A percentile compares a stretch with the other conserved stretches of the same genome.
Conservation (phyloP, 2,113 vertebrate genomes). For the Rhynchopsitta pachyrhyncha region DNA sequence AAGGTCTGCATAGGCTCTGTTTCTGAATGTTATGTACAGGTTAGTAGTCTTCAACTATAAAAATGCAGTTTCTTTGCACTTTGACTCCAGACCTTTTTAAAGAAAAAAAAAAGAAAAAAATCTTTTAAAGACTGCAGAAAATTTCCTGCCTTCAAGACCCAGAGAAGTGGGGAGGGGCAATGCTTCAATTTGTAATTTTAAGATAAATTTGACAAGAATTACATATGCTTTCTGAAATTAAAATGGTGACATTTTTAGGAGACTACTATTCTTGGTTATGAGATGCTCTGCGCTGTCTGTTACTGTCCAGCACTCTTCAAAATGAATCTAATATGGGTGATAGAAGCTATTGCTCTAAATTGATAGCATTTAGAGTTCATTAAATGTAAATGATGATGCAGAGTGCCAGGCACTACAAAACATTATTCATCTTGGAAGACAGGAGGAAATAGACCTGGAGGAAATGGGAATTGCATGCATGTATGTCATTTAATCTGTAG, state of each 20-base stretch:
- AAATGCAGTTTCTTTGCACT: background rate
- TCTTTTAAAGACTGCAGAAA: background rate
- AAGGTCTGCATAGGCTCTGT: background rate
- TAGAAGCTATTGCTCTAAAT: background rate
- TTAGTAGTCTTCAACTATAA: background rate
- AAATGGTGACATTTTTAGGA: background rate
- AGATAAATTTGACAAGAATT: background rate
- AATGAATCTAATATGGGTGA: background rate
- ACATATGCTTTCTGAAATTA: background rate
- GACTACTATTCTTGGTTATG: background rate
- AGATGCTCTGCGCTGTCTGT: background rate
- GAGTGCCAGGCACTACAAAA: background rate
- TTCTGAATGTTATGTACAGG: background rate
- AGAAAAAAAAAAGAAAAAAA: background rate
- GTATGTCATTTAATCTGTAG: background rate
- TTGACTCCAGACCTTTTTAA: background rate
- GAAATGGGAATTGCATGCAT: background rate
- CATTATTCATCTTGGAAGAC: background rate
- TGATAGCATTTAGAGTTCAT: background rate
- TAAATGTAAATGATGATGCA: background rate
- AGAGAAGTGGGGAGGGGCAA: background rate
- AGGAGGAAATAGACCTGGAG: background rate
- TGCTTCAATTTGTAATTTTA: background rate
- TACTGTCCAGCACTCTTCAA: background rate
- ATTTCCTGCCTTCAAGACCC: background rate